phyloP scores from a whole-genome alignment of 2,797 vertebrate genomes.

The Hemibagrus guttatus region DNA sequence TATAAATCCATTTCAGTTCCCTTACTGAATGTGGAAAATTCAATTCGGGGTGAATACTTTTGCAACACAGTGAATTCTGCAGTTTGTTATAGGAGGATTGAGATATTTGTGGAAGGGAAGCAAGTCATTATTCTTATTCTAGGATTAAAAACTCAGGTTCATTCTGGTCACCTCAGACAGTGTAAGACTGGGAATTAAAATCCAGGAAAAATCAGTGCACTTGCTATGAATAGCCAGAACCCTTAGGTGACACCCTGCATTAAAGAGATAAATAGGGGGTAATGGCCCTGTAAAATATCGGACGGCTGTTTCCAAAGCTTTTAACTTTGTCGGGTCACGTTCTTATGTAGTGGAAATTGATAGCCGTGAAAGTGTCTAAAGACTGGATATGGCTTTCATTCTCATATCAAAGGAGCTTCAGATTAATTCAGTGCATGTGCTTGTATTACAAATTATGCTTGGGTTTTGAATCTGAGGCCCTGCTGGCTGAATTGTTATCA shows the following conservation, averaged over 20 bases:
- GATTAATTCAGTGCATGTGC: constrained; percentile 30
- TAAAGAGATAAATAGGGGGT: constrained; percentile 47
- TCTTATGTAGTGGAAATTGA: constrained; percentile 36
- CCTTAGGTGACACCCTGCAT: constrained; percentile 38
- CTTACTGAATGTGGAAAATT: not conserved
- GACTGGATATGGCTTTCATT: constrained; percentile 32
- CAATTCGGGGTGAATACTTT: not conserved
- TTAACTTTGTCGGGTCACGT: constrained; percentile 32
- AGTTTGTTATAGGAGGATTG: not conserved
- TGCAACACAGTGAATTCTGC: not conserved
- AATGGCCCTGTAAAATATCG: constrained; percentile 43
- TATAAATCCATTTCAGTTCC: not conserved
- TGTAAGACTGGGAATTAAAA: constrained; percentile 35
- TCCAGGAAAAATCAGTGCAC: constrained; percentile 43
- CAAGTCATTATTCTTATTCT: not conserved
- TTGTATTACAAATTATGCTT: constrained; percentile 11
- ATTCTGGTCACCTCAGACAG: constrained; percentile 24
- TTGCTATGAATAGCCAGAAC: constrained; percentile 37
- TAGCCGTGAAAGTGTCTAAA: constrained; percentile 19
- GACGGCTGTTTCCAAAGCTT: constrained; percentile 36
- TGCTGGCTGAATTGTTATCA: not conserved
- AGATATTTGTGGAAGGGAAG: not conserved
- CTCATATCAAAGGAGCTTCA: constrained; percentile 27
- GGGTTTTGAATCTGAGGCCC: constrained; percentile 11
- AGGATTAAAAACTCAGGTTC: constrained; percentile 13